Conservation (phyloP, 2,888 invertebrate genomes). For the Drosophila kambysellisi region DNA sequence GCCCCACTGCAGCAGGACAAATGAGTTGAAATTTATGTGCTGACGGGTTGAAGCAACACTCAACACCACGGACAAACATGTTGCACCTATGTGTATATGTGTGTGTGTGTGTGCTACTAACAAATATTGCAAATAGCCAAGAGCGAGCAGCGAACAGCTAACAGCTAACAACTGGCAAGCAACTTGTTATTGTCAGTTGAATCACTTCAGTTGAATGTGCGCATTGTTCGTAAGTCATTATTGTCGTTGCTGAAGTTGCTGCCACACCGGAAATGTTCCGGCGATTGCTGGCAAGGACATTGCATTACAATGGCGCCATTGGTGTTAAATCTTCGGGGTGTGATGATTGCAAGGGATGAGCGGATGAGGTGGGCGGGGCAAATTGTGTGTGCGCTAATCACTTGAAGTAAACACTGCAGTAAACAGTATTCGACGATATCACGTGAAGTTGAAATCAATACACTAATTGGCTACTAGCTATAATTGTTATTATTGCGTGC, state of each 20-base stretch:
- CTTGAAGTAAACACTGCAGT: slow-evolving; percentile 17
- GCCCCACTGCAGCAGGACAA: slow-evolving; percentile 52
- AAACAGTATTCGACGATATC: slow-evolving; percentile 7
- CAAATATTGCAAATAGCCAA: slow-evolving; percentile 23
- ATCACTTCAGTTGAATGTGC: slow-evolving; percentile 52
- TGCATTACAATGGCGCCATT: slow-evolving; percentile 23
- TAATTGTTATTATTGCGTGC: slow-evolving; percentile 13
- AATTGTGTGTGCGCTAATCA: slow-evolving; percentile 13
- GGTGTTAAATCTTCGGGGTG: neutral
- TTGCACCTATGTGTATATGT: slow-evolving; percentile 40
- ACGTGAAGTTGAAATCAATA: slow-evolving; percentile 20
- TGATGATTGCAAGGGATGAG: neutral
- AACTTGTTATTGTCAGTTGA: slow-evolving; percentile 69
- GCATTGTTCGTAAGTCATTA: slow-evolving; percentile 61
- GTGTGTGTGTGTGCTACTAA: neutral
- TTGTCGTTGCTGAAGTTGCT: slow-evolving; percentile 27
- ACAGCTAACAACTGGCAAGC: slow-evolving; percentile 13
- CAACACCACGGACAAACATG: slow-evolving; percentile 42
- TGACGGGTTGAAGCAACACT: slow-evolving; percentile 23
- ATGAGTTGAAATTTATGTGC: slow-evolving; percentile 69
- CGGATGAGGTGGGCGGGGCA: neutral
- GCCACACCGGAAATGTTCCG: slow-evolving; percentile 43
- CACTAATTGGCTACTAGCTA: slow-evolving; percentile 26
- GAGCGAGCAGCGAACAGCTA: slow-evolving; percentile 10
- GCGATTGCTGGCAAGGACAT: slow-evolving; percentile 26